Evolutionary conservation across 2,888 invertebrate genomes (phyloP).

Genomic region (Drosophila maculinotata): DNA sequence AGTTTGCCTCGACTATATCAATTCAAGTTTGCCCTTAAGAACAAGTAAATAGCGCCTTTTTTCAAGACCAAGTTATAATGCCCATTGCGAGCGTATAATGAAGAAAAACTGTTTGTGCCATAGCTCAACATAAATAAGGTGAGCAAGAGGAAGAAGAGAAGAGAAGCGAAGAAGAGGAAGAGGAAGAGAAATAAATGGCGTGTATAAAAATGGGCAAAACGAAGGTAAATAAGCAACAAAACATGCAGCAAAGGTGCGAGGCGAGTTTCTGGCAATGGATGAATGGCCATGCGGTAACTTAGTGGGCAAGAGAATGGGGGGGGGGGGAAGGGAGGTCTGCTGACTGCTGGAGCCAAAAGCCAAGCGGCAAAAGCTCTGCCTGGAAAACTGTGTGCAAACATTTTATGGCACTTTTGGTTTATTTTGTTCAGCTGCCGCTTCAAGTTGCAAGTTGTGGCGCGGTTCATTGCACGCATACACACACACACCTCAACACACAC

Average conservation of each 20-base stretch:
- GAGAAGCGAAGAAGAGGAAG: conserved; percentile 21
- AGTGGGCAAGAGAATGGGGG: too few relatives aligned
- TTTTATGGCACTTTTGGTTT: conserved; percentile 79
- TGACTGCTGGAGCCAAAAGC: conserved; percentile 28
- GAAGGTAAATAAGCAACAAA: conserved; percentile 70
- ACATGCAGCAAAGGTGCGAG: conserved; percentile 54
- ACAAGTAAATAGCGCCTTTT: background rate
- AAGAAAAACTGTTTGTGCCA: conserved; percentile 36
- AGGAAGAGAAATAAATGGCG: conserved; percentile 69
- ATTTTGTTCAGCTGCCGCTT: conserved; percentile 60
- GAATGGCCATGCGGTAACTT: conserved; percentile 35
- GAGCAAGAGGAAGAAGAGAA: conserved; percentile 10
- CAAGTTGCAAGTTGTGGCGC: conserved; percentile 53
- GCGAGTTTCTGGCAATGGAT: conserved; percentile 47
- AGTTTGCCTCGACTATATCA: too few relatives aligned
- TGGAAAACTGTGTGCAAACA: conserved; percentile 71
- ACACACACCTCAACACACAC: conserved; percentile 10
- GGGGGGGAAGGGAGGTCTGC: background rate
- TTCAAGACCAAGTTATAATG: conserved; percentile 4
- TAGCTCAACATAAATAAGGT: conserved; percentile 39
- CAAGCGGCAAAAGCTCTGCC: conserved; percentile 50
- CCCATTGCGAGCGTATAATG: conserved; percentile 12
- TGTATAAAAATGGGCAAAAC: conserved; percentile 69
- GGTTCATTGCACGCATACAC: conserved; percentile 49
- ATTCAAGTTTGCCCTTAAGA: background rate